Evolutionary conservation across 2,888 invertebrate genomes (phyloP).

Genomic region (Gonocerus acuteangulatus): DNA sequence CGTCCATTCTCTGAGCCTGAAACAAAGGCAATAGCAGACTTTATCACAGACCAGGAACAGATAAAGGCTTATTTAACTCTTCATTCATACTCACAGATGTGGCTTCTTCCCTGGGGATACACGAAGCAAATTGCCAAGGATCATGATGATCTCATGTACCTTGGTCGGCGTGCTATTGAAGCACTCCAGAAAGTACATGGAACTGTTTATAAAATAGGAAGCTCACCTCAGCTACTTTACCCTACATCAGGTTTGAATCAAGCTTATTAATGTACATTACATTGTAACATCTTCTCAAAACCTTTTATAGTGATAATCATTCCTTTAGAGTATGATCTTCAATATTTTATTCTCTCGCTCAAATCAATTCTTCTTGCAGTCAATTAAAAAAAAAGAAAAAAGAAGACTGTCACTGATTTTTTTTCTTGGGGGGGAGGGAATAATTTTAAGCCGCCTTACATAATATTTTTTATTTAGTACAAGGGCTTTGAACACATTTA

Average conservation of each 20-base stretch:
- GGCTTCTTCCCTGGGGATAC: constrained; percentile 44
- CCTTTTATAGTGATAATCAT: neutral
- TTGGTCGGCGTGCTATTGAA: constrained; percentile 41
- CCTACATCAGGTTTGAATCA: constrained; percentile 38
- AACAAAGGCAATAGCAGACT: constrained; percentile 44
- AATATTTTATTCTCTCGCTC: too few species aligned
- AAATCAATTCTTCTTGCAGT: too few species aligned
- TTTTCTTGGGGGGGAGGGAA: too few species aligned
- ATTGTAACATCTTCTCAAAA: neutral
- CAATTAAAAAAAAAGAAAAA: too few species aligned
- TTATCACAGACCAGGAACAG: constrained; percentile 42
- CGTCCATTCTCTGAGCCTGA: constrained; percentile 47
- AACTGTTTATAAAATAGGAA: constrained; percentile 38
- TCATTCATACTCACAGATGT: constrained; percentile 56
- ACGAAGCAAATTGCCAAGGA: constrained; percentile 39
- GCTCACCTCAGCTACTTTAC: constrained; percentile 38
- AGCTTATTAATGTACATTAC: neutral
- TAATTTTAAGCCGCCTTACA: too few species aligned
- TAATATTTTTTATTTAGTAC: too few species aligned
- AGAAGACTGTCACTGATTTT: too few species aligned
- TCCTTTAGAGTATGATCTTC: too few species aligned
- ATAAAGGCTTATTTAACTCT: constrained; percentile 50
- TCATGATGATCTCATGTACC: constrained; percentile 40
- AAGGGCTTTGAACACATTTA: too few species aligned
- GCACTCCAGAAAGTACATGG: constrained; percentile 40